Percentiles rank a stretch among this genome's conserved stretches.
These are phyloP conservation scores for Icerya purchasi DNA, from an alignment of 2,888 invertebrate species.

Conservation along the genomic window DNA sequence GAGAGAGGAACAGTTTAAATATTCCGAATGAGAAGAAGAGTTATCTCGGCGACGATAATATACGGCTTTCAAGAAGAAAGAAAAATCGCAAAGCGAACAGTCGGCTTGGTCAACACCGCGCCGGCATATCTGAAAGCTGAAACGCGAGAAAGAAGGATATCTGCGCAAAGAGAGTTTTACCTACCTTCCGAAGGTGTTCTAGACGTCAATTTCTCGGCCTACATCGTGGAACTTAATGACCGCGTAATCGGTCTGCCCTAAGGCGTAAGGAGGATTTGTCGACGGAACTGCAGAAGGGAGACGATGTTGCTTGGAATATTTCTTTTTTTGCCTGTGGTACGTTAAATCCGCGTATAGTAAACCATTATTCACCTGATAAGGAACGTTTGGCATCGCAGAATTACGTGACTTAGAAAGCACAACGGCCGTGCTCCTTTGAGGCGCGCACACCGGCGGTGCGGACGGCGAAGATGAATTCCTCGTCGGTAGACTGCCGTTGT, in stretches of 20 bases:
- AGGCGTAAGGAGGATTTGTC: slow-evolving; percentile 29
- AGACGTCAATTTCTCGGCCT: slow-evolving; percentile 43
- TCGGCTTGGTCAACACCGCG: no score
- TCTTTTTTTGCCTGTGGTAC: slow-evolving; percentile 23
- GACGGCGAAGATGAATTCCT: background rate
- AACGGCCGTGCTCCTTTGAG: slow-evolving; percentile 12
- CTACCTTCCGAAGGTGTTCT: no score
- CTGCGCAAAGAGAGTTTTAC: no score
- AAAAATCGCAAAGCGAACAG: no score
- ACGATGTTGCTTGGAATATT: slow-evolving; percentile 11
- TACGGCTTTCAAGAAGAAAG: no score
- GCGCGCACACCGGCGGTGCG: slow-evolving; percentile 2
- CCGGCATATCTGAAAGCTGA: no score
- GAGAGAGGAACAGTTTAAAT: no score
- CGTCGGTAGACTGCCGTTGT: slow-evolving; percentile 7
- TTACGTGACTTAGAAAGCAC: background rate
- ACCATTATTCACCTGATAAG: slow-evolving; percentile 24
- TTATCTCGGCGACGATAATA: no score
- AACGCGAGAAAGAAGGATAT: no score
- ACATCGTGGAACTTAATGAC: slow-evolving; percentile 44
- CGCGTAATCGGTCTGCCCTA: slow-evolving; percentile 36
- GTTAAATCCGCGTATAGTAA: slow-evolving; percentile 30
- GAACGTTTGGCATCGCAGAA: background rate
- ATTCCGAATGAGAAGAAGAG: no score
- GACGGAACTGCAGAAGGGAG: slow-evolving; percentile 4